These are phyloP conservation scores for Melieria crassipennis DNA, from an alignment of 2,888 invertebrate genomes.

Conservation along the genomic window DNA sequence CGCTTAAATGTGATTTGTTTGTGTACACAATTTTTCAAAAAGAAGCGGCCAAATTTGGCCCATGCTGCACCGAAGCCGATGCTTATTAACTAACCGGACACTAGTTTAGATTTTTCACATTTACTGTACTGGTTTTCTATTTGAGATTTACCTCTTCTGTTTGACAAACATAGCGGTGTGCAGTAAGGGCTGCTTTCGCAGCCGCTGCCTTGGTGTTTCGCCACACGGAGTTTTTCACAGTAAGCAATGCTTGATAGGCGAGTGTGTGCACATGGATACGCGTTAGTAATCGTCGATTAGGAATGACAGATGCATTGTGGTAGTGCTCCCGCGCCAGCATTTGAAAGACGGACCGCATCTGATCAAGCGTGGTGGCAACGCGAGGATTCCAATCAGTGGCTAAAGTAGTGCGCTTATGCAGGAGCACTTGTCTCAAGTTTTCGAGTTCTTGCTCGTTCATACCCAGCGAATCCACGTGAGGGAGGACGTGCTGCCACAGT, in stretches of 20 bases:
- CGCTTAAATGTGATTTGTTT: too few relatives aligned
- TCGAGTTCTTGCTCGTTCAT: constrained; percentile 91
- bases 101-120: too few relatives aligned
- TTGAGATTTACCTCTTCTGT: constrained; percentile 66
- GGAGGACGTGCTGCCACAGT: constrained; percentile 74
- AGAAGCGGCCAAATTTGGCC: too few relatives aligned
- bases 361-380: constrained; percentile 81
- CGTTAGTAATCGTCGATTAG: constrained; percentile 70
- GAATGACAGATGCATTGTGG: constrained; percentile 51
- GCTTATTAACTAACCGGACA: too few relatives aligned
- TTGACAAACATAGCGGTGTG: constrained; percentile 84
- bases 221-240: constrained; percentile 76
- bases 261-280: constrained; percentile 86
- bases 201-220: constrained; percentile 81
- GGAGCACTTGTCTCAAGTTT: constrained; percentile 77
- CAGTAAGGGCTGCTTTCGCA: constrained; percentile 84
- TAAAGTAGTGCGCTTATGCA: constrained; percentile 76
- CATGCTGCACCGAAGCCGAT: too few relatives aligned
- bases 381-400: constrained; percentile 83
- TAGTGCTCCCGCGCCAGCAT: constrained; percentile 52
- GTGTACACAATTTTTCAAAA: too few relatives aligned
- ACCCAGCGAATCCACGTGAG: constrained; percentile 82
- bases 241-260: constrained; percentile 86
- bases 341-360: constrained; percentile 77
- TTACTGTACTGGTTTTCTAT: too few relatives aligned